Conservation (phyloP, 2,888 invertebrate species). For the Hypomecis punctinalis region DNA sequence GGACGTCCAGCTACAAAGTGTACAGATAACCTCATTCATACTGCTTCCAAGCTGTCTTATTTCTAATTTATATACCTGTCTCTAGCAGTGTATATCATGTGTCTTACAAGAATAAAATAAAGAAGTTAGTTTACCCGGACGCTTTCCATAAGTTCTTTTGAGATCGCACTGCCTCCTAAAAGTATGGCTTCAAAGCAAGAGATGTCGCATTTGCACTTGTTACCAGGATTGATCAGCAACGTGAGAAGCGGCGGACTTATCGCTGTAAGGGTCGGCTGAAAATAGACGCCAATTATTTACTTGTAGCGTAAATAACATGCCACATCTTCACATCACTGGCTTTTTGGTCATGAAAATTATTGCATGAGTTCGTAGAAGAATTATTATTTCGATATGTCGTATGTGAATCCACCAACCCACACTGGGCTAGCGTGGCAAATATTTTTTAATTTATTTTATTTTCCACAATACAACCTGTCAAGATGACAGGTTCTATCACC, state of each 20-base stretch:
- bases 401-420: too few relatives aligned
- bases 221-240: constrained; percentile 27
- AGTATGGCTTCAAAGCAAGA: constrained; percentile 40
- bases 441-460: too few relatives aligned
- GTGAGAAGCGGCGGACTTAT: constrained; percentile 36
- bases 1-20: too few relatives aligned
- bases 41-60: too few relatives aligned
- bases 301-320: too few relatives aligned
- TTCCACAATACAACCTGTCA: too few relatives aligned
- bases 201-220: constrained; percentile 39
- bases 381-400: too few relatives aligned
- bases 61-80: too few relatives aligned
- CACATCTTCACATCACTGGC: not conserved
- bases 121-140: constrained; percentile 41
- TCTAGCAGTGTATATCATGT: not conserved
- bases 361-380: too few relatives aligned
- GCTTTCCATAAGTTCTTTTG: constrained; percentile 31
- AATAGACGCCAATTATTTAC: not conserved
- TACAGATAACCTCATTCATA: too few relatives aligned
- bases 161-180: constrained; percentile 39
- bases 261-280: constrained; percentile 25
- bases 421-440: too few relatives aligned
- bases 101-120: not conserved
- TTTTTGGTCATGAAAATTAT: not conserved
- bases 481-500: too few relatives aligned